These are phyloP conservation scores for Ciconia boyciana DNA, from an alignment of 2,113 vertebrate genomes.

Conservation along the genomic window DNA sequence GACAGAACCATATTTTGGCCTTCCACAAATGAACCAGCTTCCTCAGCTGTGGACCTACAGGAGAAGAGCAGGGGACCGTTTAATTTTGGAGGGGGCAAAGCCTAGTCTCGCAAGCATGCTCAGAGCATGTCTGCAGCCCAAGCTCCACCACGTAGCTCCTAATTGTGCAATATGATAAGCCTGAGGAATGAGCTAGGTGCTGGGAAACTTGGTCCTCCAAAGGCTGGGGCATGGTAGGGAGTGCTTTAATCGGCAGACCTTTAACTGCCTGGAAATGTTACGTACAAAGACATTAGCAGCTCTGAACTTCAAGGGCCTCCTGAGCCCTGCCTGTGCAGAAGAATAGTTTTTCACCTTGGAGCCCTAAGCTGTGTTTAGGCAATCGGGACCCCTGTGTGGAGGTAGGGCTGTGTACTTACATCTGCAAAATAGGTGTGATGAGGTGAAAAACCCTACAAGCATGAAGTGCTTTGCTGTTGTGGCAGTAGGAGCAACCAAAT, in stretches of 20 bases:
- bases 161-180: not conserved
- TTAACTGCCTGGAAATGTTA: not conserved
- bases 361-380: not conserved
- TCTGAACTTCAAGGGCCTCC: not conserved
- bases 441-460: not conserved
- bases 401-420: not conserved
- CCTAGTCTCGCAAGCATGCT: fast-evolving
- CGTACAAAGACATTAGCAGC: not conserved
- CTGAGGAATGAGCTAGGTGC: not conserved
- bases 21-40: not conserved
- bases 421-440: not conserved
- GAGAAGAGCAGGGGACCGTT: not conserved
- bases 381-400: not conserved
- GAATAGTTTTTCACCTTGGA: not conserved
- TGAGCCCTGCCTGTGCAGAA: not conserved
- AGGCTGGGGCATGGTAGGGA: not conserved
- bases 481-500: not conserved
- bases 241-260: not conserved
- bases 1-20: not conserved
- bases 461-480: not conserved
- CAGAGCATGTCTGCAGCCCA: not conserved
- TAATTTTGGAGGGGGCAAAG: not conserved
- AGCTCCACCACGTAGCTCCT: not conserved
- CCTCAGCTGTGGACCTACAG: not conserved
- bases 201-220: not conserved